Conservation (phyloP, 2,113 vertebrate species). For the Epinephelus lanceolatus region DNA sequence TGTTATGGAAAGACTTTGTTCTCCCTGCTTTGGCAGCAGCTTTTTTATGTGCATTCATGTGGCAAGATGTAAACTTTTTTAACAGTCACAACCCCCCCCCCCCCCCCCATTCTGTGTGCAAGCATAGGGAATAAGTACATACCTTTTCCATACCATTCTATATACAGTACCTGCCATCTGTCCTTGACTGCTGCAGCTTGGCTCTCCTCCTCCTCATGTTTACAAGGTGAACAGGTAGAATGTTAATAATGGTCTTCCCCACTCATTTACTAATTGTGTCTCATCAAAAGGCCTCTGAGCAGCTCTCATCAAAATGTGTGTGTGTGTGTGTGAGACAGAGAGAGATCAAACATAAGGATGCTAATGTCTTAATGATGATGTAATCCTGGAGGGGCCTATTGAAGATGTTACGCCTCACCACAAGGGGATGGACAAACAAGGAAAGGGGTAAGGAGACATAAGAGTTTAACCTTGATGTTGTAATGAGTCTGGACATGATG, state of each 20-base stretch:
- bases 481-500: conserved; percentile 45
- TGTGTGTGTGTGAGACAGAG: background rate
- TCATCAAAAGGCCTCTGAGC: conserved; percentile 23
- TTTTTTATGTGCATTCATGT: no score
- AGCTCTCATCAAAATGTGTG: conserved; percentile 41
- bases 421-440: conserved; percentile 49
- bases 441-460: background rate
- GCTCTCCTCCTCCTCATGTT: conserved; percentile 19
- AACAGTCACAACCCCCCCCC: no score
- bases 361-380: conserved; percentile 80
- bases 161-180: background rate
- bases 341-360: conserved; percentile 67
- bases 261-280: conserved; percentile 28
- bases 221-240: conserved; percentile 16
- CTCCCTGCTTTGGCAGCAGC: no score
- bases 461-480: conserved; percentile 56
- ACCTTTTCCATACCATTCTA: background rate
- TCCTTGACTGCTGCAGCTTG: conserved; percentile 8
- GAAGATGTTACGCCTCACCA: conserved; percentile 61
- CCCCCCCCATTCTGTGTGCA: no score
- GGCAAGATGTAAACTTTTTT: no score
- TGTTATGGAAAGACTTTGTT: no score
- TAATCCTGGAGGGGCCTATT: conserved; percentile 74
- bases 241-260: conserved; percentile 37
- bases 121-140: background rate